phyloP scores from a whole-genome alignment of 2,113 vertebrate species.

The Vulpes ferrilata region DNA sequence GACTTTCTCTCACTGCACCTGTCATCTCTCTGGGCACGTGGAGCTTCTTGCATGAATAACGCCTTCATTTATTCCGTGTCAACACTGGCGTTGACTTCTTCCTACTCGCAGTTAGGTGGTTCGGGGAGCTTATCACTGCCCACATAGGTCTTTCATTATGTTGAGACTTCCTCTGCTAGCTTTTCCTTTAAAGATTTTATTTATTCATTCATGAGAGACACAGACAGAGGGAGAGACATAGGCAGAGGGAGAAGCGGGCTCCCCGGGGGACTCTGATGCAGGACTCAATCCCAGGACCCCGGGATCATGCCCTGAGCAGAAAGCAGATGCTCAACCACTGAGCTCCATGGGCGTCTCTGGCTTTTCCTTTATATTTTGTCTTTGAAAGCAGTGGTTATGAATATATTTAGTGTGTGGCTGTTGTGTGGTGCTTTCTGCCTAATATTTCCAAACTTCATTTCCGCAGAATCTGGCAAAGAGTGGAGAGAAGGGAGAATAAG shows the following conservation, averaged over 20 bases:
- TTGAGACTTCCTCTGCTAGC: not conserved
- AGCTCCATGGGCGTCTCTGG: not conserved
- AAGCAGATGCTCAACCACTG: too few species aligned
- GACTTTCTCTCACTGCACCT: not conserved
- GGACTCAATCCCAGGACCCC: too few species aligned
- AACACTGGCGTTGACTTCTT: not conserved
- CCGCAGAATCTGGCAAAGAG: not conserved
- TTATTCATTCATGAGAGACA: too few species aligned
- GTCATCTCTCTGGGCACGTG: not conserved
- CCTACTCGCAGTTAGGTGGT: not conserved
- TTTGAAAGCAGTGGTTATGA: not conserved
- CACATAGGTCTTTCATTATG: not conserved
- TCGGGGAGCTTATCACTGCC: not conserved
- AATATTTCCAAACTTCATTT: slow-evolving; percentile 16
- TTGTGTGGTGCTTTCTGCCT: not conserved
- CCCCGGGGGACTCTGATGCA: too few species aligned
- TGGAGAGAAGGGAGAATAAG: not conserved
- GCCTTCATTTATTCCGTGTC: not conserved
- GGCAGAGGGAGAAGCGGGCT: too few species aligned
- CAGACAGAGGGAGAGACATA: too few species aligned
- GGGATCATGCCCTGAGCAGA: too few species aligned
- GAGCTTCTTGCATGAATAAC: not conserved
- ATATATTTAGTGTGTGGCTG: not conserved
- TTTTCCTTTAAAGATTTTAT: not conserved
- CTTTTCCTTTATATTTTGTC: not conserved